Evolutionary conservation across 2,888 invertebrate genomes (phyloP), one percentile per base, ranked within the genome.

Genomic region (Muscina levida): DNA sequence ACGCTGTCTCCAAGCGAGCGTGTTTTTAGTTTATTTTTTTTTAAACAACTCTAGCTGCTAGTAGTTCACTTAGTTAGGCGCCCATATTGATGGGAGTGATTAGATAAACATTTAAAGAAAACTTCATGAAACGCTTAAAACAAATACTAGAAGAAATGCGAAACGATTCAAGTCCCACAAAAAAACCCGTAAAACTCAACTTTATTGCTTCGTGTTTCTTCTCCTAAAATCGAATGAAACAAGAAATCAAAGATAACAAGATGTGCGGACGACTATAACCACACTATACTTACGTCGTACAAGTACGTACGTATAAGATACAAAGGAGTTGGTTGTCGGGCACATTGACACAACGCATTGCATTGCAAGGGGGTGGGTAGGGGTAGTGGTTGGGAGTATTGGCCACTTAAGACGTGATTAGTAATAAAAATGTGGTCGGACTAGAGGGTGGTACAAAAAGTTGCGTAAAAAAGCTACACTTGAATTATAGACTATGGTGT

Each of bases 41-140:
- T n/a, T n/a, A n/a, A n/a, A n/a, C n/a, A n/a, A n/a, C n/a, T n/a
- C n/a, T n/a, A n/a, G n/a, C n/a, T n/a, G n/a, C n/a, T n/a, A 39
- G 42, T 44, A 66, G 46, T 57, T 73, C 66, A 66, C 65, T 70
- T 71, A 37, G 48, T 71, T 77, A 67, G 74, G 77, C 77, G 80
- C 80, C 80, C 80, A 77, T 81, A 77, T 57, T 74, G 80, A 81
- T 77, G 73, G 74, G 77, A 74, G 74, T 56, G 80, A 81, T 81
- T 81, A 81, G 77, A 81, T 81, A 81, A 77, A 67, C 74, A 72
- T 77, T 80, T 77, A 44, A 57, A 66, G 59, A 51, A 48, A 72
- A 70, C 62, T 62, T 22, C 42, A 62, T 17, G 6, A 39, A 62
- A 62, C 62, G 39, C 42, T 19, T 48, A 48, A 59, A 59, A 62